Evolutionary conservation across 2,113 vertebrate genomes (phyloP), one percentile per base, ranked within the genome.

Genomic region (Tor tambroides): DNA sequence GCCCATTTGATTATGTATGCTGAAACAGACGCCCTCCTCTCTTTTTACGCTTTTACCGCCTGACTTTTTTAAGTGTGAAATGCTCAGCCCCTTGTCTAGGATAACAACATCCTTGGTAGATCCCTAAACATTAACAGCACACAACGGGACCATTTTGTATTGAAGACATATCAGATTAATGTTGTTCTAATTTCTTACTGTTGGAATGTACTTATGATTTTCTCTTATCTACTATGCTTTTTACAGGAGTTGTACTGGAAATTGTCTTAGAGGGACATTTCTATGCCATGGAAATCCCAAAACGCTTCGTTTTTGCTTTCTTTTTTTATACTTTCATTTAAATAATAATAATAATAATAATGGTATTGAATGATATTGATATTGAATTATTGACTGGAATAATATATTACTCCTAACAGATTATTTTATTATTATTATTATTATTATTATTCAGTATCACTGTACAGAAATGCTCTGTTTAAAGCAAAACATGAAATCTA

Each of bases 381-480:
- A n/a, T n/a, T n/a, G n/a, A n/a, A n/a, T 21, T 30, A 30, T 56
- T n/a, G 54, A 59, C 49, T 15, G 6, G 5, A 61, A n/a, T 10
- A 41, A 61, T 80, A 41, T 12, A 23, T 56, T 35, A 79, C 54
- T 78, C 21, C 26, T 54, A 17, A 30, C 8, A 80, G 72, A 84
- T 75, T 89, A 49, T 74, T 84, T 10, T 56, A 77, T 69, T 35
- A 81, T 61, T 83, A 75, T 82, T 85, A 75, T 84, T 85, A 84
- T 79, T 71, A 67, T 69, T 92, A 94, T 93, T 94, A 93, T 95
- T 94, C 93, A 93, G 96, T 97, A 95, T 95, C 96, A 95, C 96
- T 97, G 97, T 97, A 98, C 96, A 96, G 97, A 97, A 97, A 97
- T 97, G 97, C 97, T 97, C 96, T 98, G 97, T 96, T 96, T 96